Evolutionary conservation across 2,797 vertebrate species (phyloP), one percentile per base, ranked within the genome.

Genomic region (Acipenser oxyrinchus): DNA sequence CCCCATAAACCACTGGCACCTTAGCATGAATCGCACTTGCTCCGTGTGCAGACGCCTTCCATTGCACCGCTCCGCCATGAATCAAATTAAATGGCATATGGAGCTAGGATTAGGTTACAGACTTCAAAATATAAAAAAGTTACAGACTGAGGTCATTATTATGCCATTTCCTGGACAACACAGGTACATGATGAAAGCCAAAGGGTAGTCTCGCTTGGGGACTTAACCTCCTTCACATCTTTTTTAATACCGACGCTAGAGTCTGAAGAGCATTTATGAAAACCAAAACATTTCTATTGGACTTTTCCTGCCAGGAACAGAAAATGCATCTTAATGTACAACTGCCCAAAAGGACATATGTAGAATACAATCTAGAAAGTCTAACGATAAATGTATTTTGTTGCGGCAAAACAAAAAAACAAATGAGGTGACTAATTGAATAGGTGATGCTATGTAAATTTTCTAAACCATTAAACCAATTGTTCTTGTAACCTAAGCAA

Each of bases 221-320:
- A 37, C 37, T 4, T 5, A 5, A 37, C 37, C 48, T 48, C 37
- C 63, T 4, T 51, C 37, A 37, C 37, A 37, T 5, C 37, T 37
- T 18, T 18, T 18, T 37, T 37, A 37, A 37, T 37, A 37, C 37
- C 15, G 3, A 6, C 15, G 2, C 6, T 13, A 58, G 11, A 59
- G 6, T 18, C 2, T 37, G 0, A 0, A 10, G 55, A 7, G 55
- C 53, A 10, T 0, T 0, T 4, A 63, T 8, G 64, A 0, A 70
- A 48, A 9, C 57, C 10, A 50, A 58, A 62, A 4, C 1, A 8
- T 63, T 8, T 66, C 71, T 58, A 13, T 11, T 11, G 12, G 55
- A 10, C 11, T 1, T 12, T 58, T 58, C 55, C n/a, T 49, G 49
- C 49, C 9, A 5, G 49, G 49, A 51, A 64, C 50, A 51, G 8